Evolutionary conservation across 2,888 invertebrate genomes (phyloP).

Genomic region (Trimorus sp.): DNA sequence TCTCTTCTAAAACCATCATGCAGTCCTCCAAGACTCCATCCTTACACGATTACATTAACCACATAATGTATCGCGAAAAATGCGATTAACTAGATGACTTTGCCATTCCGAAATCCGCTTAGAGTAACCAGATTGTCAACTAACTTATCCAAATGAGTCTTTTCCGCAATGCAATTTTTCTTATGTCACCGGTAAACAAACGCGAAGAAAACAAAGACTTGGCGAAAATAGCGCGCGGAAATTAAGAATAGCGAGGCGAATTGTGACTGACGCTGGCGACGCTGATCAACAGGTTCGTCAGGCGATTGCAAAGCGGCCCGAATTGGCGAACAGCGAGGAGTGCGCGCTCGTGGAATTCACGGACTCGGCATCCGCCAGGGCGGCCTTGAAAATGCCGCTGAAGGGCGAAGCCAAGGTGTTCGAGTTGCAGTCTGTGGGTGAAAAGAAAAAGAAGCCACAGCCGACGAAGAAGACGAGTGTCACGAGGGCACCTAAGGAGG

Average conservation of each 20-base stretch:
- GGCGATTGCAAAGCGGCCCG: slow-evolving; percentile 95
- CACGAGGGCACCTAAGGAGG: slow-evolving; percentile 81
- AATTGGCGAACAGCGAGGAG: slow-evolving; percentile 89
- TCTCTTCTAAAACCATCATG: background rate
- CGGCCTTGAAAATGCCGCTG: slow-evolving; percentile 87
- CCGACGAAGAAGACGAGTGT: slow-evolving; percentile 84
- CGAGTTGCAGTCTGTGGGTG: slow-evolving; percentile 88
- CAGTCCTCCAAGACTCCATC: background rate
- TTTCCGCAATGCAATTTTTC: background rate
- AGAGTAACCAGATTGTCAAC: slow-evolving; percentile 16
- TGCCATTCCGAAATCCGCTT: slow-evolving; percentile 14
- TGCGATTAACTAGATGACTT: background rate
- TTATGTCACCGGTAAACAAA: slow-evolving; percentile 30
- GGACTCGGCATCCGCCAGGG: slow-evolving; percentile 91
- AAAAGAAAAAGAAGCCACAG: slow-evolving; percentile 89
- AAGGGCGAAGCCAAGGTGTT: slow-evolving; percentile 86
- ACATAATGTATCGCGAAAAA: background rate
- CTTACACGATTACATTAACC: too few species aligned
- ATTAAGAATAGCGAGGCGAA: slow-evolving; percentile 48
- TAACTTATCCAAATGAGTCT: too few species aligned
- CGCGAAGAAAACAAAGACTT: background rate
- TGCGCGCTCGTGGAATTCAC: slow-evolving; percentile 96
- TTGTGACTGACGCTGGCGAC: slow-evolving; percentile 23
- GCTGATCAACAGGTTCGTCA: slow-evolving; percentile 85
- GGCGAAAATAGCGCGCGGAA: slow-evolving; percentile 2